phyloP scores from a whole-genome alignment of 2,888 invertebrate species.

The Cylindroiulus punctatus region DNA sequence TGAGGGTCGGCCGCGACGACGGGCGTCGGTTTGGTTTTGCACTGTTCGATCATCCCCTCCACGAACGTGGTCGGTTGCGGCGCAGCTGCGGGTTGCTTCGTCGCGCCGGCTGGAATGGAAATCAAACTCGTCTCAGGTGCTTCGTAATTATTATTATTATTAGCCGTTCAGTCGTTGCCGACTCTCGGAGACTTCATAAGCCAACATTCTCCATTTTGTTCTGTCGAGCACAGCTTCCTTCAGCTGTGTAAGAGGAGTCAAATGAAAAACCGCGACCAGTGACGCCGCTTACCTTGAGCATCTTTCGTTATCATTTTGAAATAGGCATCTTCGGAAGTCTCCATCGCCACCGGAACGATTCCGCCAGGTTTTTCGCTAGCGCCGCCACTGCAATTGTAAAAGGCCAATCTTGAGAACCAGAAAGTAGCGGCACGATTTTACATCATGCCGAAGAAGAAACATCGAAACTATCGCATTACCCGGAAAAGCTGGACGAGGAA shows the following conservation, averaged over 20 bases:
- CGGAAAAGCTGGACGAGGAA: conserved; percentile 48
- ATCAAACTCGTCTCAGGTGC: neutral
- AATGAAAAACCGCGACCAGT: neutral
- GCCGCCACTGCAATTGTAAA: neutral
- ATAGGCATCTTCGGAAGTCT: conserved; percentile 54
- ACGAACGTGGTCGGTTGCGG: neutral
- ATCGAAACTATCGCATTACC: conserved; percentile 8
- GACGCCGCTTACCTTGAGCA: neutral
- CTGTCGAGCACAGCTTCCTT: no score
- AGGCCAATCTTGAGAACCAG: neutral
- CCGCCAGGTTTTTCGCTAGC: neutral
- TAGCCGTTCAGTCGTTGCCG: no score
- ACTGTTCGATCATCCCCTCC: conserved; percentile 24
- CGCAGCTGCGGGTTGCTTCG: neutral
- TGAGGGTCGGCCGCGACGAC: neutral
- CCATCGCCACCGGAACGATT: conserved; percentile 52
- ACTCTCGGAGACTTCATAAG: no score
- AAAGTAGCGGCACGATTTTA: no score
- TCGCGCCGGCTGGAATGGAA: neutral
- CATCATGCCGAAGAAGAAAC: no score
- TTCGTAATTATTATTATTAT: no score
- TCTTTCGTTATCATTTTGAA: conserved; percentile 20
- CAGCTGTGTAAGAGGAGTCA: no score
- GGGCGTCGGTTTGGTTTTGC: neutral
- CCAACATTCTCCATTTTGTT: no score